phyloP scores from a whole-genome alignment of 2,797 vertebrate genomes.

The Sphenopsis melanotis region DNA sequence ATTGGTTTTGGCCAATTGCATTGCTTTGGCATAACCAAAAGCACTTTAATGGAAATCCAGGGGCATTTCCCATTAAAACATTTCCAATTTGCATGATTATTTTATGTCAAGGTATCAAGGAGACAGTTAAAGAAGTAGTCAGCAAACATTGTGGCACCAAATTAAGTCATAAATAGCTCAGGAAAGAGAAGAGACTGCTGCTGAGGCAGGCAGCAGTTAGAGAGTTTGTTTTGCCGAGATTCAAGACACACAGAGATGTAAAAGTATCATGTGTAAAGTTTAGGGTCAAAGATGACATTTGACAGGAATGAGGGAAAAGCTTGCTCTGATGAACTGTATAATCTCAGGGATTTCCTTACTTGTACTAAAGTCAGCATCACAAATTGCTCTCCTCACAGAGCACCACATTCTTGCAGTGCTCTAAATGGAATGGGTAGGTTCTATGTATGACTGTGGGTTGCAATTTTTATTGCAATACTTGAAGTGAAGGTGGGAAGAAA shows the following conservation, averaged over 20 bases:
- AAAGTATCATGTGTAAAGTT: neutral
- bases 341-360: neutral
- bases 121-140: neutral
- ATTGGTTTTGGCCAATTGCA: neutral
- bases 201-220: neutral
- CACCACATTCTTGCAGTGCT: neutral
- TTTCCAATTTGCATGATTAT: neutral
- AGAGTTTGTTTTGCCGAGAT: neutral
- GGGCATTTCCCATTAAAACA: neutral
- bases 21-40: neutral
- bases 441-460: neutral
- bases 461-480: neutral
- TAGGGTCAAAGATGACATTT: neutral
- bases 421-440: neutral
- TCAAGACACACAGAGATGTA: rapidly evolving
- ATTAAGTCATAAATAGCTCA: neutral
- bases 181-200: neutral
- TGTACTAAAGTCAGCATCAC: neutral
- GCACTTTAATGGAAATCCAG: neutral
- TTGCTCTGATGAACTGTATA: neutral
- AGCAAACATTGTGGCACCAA: neutral
- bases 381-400: neutral
- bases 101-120: neutral
- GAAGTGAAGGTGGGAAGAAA: neutral
- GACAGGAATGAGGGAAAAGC: neutral